Evolutionary conservation across 92 coral and sea anemone genomes (phyloP), one percentile per base, ranked within the genome.

Genomic region (Parazoanthus darwini): DNA sequence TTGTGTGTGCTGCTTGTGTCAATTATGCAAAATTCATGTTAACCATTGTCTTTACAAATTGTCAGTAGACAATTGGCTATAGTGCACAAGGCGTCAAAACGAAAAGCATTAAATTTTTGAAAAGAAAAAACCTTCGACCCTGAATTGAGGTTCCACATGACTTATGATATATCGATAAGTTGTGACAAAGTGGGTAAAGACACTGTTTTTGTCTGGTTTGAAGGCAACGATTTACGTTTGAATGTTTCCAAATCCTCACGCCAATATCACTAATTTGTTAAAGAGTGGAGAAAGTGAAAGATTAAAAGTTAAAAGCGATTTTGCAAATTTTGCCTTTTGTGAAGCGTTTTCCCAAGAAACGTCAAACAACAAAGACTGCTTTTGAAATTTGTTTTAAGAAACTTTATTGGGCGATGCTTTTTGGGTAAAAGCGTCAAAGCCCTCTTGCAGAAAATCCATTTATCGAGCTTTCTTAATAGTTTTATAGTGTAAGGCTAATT

Each of bases 11-110:
- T 65, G n/a, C 11, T 38, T 20, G 73, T 43, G 42, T 81, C 82
- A 81, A 81, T 80, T 92, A 92, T 92, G 94, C 92, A 86, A 86
- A 89, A 85, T 70, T 82, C 14, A 59, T 44, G 90, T 86, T 74
- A 90, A 75, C 91, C 87, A 88, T 90, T 92, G 94, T 94, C 84
- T 82, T 26, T 20, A 44, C 13, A 22, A 36, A 68, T 84, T 48
- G 35, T 70, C 78, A 82, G 3, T 54, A 54, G 59, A 0, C 59
- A 18, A 29, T 29, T 29, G 33, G 13, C 59, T 7, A 42, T 82
- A 65, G 76, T 66, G 86, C 35, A 51, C 33, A 37, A 84, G 87
- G 63, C 44, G 78, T 71, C 46, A 71, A 84, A 71, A 71, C n/a
- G 78, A 50, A 26, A 71, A 70, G 87, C 68, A 42, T 67, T 66